Evolutionary conservation across 2,797 vertebrate genomes (phyloP).

Genomic region (Urophycis tenuis): DNA sequence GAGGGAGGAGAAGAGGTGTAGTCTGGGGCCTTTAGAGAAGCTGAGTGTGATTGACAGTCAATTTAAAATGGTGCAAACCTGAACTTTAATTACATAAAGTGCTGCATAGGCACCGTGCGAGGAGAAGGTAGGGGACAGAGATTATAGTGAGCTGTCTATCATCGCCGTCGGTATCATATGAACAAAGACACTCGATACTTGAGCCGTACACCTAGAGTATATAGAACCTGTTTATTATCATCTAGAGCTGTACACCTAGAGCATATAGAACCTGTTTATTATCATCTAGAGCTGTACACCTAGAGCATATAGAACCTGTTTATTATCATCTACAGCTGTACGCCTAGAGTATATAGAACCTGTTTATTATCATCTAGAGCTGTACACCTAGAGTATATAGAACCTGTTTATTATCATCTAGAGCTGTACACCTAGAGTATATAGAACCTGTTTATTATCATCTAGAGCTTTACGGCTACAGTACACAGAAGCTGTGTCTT

Average conservation of each 20-base stretch:
- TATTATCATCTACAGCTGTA: too few species aligned
- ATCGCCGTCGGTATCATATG: neutral
- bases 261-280: neutral
- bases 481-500: too few species aligned
- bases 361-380: neutral
- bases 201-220: neutral
- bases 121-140: neutral
- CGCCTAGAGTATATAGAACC: neutral
- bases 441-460: neutral
- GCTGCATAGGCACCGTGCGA: neutral
- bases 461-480: too few species aligned
- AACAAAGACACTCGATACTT: neutral
- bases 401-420: too few species aligned
- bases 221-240: too few species aligned
- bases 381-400: too few species aligned
- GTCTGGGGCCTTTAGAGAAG: neutral
- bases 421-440: too few species aligned
- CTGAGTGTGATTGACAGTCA: neutral
- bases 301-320: too few species aligned
- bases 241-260: too few species aligned
- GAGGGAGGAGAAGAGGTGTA: neutral
- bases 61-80: constrained; percentile 1
- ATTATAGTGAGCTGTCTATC: neutral
- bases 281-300: neutral
- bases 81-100: neutral